A percentile compares a stretch with the other conserved stretches of the same genome.
Conservation (phyloP, 2,888 invertebrate genomes). For the Psylliodes chrysocephalus region DNA sequence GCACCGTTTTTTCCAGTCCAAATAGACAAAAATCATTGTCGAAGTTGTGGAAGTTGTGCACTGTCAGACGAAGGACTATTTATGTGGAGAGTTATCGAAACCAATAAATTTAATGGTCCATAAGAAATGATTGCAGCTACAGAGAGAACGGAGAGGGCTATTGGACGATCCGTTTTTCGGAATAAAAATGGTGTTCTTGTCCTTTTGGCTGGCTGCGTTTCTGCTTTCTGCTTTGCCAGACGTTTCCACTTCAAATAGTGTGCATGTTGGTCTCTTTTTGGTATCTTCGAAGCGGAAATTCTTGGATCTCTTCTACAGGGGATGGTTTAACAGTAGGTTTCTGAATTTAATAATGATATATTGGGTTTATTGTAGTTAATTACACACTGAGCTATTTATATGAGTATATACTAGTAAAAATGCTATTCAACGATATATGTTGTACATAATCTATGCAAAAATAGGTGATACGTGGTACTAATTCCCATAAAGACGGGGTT, state of each 20-base stretch:
- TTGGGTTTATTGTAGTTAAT: too few species aligned
- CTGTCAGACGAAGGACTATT: constrained; percentile 26
- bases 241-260: background rate
- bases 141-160: constrained; percentile 8
- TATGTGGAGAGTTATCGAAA: constrained; percentile 47
- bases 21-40: constrained; percentile 8
- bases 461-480: too few species aligned
- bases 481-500: too few species aligned
- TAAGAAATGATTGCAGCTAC: constrained; percentile 48
- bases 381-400: too few species aligned
- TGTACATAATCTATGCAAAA: too few species aligned
- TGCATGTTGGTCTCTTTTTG: background rate
- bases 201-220: constrained; percentile 9
- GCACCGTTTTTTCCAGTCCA: constrained; percentile 10
- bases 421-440: too few species aligned
- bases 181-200: constrained; percentile 37
- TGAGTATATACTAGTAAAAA: too few species aligned
- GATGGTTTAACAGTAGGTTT: too few species aligned
- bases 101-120: constrained; percentile 54
- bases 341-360: too few species aligned
- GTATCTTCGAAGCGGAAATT: background rate
- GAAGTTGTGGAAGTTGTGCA: constrained; percentile 9
- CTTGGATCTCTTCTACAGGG: background rate
- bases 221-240: constrained; percentile 6
- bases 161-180: constrained; percentile 31